A percentile compares a stretch with the other conserved stretches of the same genome.
Conservation (phyloP, 2,888 invertebrate species). For the Serripes groenlandicus region DNA sequence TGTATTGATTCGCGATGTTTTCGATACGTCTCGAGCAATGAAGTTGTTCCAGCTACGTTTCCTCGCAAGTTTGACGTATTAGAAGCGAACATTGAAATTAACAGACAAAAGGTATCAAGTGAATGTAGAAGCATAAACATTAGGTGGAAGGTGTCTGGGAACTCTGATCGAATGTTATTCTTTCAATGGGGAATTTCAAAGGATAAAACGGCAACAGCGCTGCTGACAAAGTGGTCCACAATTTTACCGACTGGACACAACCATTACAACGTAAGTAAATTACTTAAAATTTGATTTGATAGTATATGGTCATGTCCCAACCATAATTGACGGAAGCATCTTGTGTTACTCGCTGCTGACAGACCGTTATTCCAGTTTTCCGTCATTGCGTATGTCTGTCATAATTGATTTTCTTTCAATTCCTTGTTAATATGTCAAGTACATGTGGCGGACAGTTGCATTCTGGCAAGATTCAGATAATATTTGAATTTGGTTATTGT, state of each 20-base stretch:
- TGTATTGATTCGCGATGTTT: not conserved
- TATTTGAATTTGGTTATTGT: too few species aligned
- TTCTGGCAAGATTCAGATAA: too few species aligned
- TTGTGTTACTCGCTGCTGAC: not conserved
- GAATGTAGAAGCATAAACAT: not conserved
- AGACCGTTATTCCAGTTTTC: not conserved
- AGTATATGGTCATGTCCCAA: too few species aligned
- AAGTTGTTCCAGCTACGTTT: not conserved
- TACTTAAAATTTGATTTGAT: not conserved
- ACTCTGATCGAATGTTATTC: not conserved
- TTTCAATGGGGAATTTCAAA: constrained; percentile 1
- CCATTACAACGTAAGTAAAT: not conserved
- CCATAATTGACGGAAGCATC: too few species aligned
- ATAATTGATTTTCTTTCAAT: too few species aligned
- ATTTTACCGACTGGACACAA: not conserved
- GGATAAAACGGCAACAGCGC: not conserved
- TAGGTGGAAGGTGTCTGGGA: not conserved
- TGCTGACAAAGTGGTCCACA: not conserved
- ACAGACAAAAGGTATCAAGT: too few species aligned
- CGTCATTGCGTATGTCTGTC: not conserved
- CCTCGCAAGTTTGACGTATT: not conserved
- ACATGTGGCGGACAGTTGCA: too few species aligned
- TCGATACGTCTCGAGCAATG: not conserved
- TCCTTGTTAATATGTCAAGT: too few species aligned
- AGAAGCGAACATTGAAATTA: not conserved